Evolutionary conservation across 2,113 vertebrate species (phyloP).

Genomic region (Murina feae): DNA sequence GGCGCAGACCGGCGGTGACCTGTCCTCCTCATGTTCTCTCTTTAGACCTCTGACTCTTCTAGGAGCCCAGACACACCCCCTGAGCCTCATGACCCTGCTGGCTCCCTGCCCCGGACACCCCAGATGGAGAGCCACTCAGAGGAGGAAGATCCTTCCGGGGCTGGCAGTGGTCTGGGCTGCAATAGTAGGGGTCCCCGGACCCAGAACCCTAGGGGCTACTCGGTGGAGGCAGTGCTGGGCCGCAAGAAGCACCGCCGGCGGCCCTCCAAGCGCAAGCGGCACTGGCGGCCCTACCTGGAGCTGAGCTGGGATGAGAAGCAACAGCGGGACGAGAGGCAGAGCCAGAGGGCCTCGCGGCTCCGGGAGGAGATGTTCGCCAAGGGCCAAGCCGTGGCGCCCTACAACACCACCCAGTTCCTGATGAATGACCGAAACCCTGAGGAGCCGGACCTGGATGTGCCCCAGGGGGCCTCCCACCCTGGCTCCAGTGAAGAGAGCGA

Average conservation of each 20-base stretch:
- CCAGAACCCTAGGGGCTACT: constrained; percentile 53
- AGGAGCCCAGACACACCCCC: not conserved
- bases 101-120: not conserved
- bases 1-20: not conserved
- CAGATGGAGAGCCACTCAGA: constrained; percentile 18
- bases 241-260: constrained; percentile 85
- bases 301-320: constrained; percentile 91
- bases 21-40: not conserved
- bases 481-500: constrained; percentile 76
- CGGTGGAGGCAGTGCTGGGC: constrained; percentile 75
- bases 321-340: constrained; percentile 87
- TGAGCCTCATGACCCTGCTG: not conserved
- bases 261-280: constrained; percentile 87
- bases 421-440: constrained; percentile 91
- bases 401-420: constrained; percentile 91
- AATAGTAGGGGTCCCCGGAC: not conserved
- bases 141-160: not conserved
- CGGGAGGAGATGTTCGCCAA: constrained; percentile 91
- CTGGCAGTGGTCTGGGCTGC: not conserved
- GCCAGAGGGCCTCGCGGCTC: constrained; percentile 85
- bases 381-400: constrained; percentile 88
- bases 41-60: not conserved
- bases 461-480: constrained; percentile 65
- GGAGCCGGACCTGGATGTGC: constrained; percentile 88
- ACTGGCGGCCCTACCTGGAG: constrained; percentile 90